A percentile compares a stretch with the other conserved stretches of the same genome.
These are phyloP conservation scores for Drosophila paranaensis DNA, from an alignment of 2,888 invertebrate species.

Conservation along the genomic window DNA sequence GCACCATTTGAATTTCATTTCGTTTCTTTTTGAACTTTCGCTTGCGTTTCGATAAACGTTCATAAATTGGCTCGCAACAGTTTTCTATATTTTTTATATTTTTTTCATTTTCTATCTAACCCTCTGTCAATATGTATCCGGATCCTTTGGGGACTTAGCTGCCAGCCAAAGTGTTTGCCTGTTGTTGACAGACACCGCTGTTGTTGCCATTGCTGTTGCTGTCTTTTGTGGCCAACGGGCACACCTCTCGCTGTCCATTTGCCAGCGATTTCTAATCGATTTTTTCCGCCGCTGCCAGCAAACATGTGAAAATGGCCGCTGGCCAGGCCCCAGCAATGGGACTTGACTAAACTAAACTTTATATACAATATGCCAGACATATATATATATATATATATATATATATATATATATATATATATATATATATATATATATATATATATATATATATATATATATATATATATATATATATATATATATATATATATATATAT, in stretches of 20 bases:
- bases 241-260: slow-evolving; percentile 79
- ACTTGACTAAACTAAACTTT: slow-evolving; percentile 28
- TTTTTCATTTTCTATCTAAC: slow-evolving; percentile 3
- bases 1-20: slow-evolving; percentile 38
- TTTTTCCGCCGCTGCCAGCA: slow-evolving; percentile 61
- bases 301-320: slow-evolving; percentile 56
- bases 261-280: slow-evolving; percentile 79
- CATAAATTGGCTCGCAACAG: slow-evolving; percentile 52
- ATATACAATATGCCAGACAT: neutral
- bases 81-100: neutral
- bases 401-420: slow-evolving; percentile 11
- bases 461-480: slow-evolving; percentile 7
- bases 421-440: neutral
- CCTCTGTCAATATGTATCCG: slow-evolving; percentile 42
- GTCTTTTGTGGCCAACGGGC: slow-evolving; percentile 66
- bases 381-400: neutral
- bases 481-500: neutral
- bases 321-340: slow-evolving; percentile 36
- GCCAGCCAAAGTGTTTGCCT: slow-evolving; percentile 37
- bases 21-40: slow-evolving; percentile 59
- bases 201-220: slow-evolving; percentile 13
- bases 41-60: slow-evolving; percentile 52
- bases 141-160: slow-evolving; percentile 59
- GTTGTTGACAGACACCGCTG: slow-evolving; percentile 29
- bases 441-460: slow-evolving; percentile 9